These are phyloP conservation scores for Amphiprion clarkii DNA, from an alignment of 2,797 vertebrate species.

Conservation along the genomic window DNA sequence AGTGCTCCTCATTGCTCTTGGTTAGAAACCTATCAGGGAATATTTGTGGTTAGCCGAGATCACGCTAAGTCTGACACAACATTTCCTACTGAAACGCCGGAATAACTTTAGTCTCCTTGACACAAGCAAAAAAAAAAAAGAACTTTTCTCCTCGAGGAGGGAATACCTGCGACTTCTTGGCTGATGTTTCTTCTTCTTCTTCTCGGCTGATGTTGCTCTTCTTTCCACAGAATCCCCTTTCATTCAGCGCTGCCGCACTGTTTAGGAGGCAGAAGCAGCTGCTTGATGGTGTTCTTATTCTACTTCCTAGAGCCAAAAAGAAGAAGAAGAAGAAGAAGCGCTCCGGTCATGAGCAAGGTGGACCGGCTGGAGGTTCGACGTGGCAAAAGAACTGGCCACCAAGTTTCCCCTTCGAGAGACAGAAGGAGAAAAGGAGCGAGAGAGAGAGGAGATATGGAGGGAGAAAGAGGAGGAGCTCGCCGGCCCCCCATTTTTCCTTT, in stretches of 20 bases:
- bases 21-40: conserved; percentile 28
- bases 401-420: conserved; percentile 81
- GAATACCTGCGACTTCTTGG: conserved; percentile 54
- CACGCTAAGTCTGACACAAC: conserved; percentile 32
- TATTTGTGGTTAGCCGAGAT: conserved; percentile 53
- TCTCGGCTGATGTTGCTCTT: conserved; percentile 13
- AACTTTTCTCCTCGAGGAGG: conserved; percentile 6
- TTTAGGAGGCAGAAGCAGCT: background rate
- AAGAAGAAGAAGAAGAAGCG: conserved; percentile 6
- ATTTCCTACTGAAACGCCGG: conserved; percentile 18
- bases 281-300: background rate
- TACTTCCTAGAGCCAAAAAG: conserved; percentile 9
- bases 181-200: conserved; percentile 25
- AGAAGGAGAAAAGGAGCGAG: conserved; percentile 80
- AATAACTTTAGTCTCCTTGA: conserved; percentile 25
- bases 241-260: background rate
- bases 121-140: conserved; percentile 12
- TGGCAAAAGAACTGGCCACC: conserved; percentile 91
- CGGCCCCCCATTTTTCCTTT: conserved; percentile 75
- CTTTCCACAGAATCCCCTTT: conserved; percentile 23
- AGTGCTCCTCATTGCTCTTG: conserved; percentile 6
- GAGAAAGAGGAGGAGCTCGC: conserved; percentile 85
- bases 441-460: conserved; percentile 81
- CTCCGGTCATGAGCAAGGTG: conserved; percentile 31
- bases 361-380: conserved; percentile 90